Base-by-base conservation (phyloP, 64 coral and sea anemone species). In the Montipora foliosa region DNA sequence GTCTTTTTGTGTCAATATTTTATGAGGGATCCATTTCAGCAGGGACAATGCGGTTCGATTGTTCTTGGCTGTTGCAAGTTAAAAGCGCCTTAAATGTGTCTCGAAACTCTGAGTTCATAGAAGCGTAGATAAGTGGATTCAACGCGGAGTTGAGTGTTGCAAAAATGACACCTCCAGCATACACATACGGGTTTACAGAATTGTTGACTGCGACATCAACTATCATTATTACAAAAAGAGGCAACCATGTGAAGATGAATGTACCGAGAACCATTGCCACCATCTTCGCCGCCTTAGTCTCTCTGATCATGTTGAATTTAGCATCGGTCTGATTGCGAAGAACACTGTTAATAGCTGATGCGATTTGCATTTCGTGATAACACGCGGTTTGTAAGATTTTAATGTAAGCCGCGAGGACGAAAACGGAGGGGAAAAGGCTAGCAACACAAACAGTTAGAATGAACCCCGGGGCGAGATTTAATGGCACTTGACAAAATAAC, bases 401-500 rank as follows among this genome's bases (percentile, higher is more conserved):
- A 66, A 89, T 92, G 66, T 99, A 99, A 6, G 98, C 98, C 53
- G 91, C 89, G 1, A 96, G 68, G 89, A 99, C 94, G 13, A 99
- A 94, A 8, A 96, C 16, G 6, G 92, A 92, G 5, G 98, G 98
- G 20, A 99, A 69, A n/a, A 82, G 19, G 0, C 89, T 92, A 14
- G 92, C 78, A 2, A 88, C 77, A 47, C 95, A 96, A 74, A 99
- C 81, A 15, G 92, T 90, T 16, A 99, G 55, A 16, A 94, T 96
- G 15, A 94, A 99, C 5, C 83, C 89, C 12, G 55, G 48, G n/a
- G 87, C 87, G 3, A 99, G 79, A 76, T 99, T 99, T 17, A 96
- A 77, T n/a, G 95, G 90, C 3, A 99, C 98, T 96, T 99, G 98
- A 45, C 98, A 99, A 76, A 90, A 99, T 25, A 99, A 67, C 5